Percentiles rank a stretch among this genome's conserved stretches.
Conservation (phyloP, 2,888 invertebrate genomes). For the Scaptomyza tumidula region DNA sequence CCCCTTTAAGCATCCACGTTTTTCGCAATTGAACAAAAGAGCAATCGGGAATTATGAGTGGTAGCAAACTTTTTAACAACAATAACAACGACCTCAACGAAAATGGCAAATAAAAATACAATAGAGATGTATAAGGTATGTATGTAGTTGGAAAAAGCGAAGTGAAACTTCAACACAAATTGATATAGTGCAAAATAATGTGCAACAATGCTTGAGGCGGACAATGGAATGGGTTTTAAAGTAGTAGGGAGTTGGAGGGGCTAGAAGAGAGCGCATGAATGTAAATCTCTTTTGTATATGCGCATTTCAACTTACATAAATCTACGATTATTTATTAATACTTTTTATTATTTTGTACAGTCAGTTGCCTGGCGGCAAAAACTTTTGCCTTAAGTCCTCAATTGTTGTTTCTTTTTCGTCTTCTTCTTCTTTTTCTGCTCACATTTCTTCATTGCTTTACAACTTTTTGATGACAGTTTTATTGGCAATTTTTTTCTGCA, state of each 20-base stretch:
- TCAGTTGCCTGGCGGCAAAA: conserved; percentile 54
- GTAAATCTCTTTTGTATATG: conserved; percentile 47
- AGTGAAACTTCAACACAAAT: conserved; percentile 52
- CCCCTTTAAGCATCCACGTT: not conserved
- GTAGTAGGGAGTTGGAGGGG: conserved; percentile 5
- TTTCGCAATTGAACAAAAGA: conserved; percentile 75
- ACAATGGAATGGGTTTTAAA: not conserved
- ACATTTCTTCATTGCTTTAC: conserved; percentile 77
- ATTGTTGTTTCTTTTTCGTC: conserved; percentile 26
- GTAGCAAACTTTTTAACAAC: conserved; percentile 71
- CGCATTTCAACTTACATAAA: conserved; percentile 52
- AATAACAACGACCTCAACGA: conserved; percentile 49
- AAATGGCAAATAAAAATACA: conserved; percentile 36
- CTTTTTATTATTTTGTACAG: conserved; percentile 10
- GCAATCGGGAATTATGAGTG: conserved; percentile 79
- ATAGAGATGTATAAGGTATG: conserved; percentile 1
- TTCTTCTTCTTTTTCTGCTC: conserved; percentile 31
- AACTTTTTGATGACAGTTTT: conserved; percentile 79
- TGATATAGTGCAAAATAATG: conserved; percentile 76
- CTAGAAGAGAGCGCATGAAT: conserved; percentile 23
- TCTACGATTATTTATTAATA: conserved; percentile 59
- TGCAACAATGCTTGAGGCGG: conserved; percentile 55
- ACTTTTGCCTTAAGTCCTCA: conserved; percentile 55
- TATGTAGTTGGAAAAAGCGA: conserved; percentile 46
- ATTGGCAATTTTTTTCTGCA: conserved; percentile 64